phyloP scores from a whole-genome alignment of 2,888 invertebrate species.

The Pediacus dermestoides region DNA sequence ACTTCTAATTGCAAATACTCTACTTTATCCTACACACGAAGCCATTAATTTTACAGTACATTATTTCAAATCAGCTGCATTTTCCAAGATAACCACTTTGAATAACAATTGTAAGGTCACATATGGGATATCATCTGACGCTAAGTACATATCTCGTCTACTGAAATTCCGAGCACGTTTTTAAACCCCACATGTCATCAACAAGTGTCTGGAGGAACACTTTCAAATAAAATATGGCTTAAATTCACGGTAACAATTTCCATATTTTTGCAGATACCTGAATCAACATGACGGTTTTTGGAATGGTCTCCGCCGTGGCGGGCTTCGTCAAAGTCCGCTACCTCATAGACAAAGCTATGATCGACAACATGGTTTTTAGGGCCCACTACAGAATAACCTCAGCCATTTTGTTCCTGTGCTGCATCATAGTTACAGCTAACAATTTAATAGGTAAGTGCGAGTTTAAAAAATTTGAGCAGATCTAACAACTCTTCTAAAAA shows the following conservation, averaged over 20 bases:
- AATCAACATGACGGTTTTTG: slow-evolving; percentile 71
- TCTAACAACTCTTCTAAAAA: slow-evolving; percentile 3
- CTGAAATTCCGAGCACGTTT: too few species aligned
- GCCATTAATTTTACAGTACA: too few species aligned
- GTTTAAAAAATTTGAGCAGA: background rate
- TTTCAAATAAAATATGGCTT: too few species aligned
- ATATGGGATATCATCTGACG: too few species aligned
- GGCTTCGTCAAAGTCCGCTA: slow-evolving; percentile 88
- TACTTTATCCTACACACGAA: too few species aligned
- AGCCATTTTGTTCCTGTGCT: slow-evolving; percentile 79
- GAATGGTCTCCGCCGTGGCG: slow-evolving; percentile 83
- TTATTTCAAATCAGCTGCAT: too few species aligned
- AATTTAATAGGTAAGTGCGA: slow-evolving; percentile 76
- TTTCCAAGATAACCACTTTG: too few species aligned
- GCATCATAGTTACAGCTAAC: slow-evolving; percentile 85
- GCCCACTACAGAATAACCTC: slow-evolving; percentile 86
- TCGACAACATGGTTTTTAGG: slow-evolving; percentile 86
- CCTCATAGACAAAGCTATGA: slow-evolving; percentile 82
- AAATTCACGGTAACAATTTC: background rate
- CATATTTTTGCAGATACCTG: slow-evolving; percentile 24
- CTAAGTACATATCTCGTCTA: too few species aligned
- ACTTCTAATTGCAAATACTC: too few species aligned
- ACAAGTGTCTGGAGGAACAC: too few species aligned
- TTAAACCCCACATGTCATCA: too few species aligned
- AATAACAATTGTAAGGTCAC: too few species aligned